Base-by-base conservation (phyloP, 2,113 vertebrate species). In the Tringa solitaria region DNA sequence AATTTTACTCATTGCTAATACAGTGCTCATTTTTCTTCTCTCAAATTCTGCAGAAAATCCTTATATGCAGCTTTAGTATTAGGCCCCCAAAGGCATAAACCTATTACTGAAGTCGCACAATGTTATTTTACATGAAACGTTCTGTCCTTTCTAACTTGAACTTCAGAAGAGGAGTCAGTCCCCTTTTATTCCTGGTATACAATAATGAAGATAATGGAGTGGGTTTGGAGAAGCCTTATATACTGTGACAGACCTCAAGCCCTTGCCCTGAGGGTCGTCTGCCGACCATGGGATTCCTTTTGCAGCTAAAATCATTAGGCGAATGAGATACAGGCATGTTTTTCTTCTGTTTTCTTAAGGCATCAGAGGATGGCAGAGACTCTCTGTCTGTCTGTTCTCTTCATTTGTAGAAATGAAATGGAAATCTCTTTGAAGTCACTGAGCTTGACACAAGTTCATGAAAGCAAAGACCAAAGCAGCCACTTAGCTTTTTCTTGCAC, bases 191-290 rank as follows among this genome's bases (percentile, higher is more conserved):
- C 84, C 92, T 96, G 93, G 81, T 96, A 11, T 97, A 96, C 96
- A 93, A 95, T 97, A 96, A 97, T 97, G 92, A 96, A 97, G 97
- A 96, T 96, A 97, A 96, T 95, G 91, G 57, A 95, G 94, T 96
- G 93, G 92, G 78, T 96, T 97, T 95, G 93, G 92, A 96, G 90
- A 86, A 96, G 80, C 96, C 90, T 96, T 96, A 97, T 69, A 65
- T 94, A 64, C 94, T 94, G 86, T 92, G 93, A 94, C 90, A 93
- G 77, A 95, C 54, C 76, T 96, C 91, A 89, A 92, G 88, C 87
- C 81, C 91, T 91, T 87, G 79, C 86, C 78, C 54, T 33, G 65
- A 91, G 95, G 95, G 92, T 96, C 86, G 48, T 91, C 94, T 94
- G n/a, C 74, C 69, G 9, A 95, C 77, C 63, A 75, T 39, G 72